Conservation (phyloP, 2,888 invertebrate species). For the Erebia epiphron region DNA sequence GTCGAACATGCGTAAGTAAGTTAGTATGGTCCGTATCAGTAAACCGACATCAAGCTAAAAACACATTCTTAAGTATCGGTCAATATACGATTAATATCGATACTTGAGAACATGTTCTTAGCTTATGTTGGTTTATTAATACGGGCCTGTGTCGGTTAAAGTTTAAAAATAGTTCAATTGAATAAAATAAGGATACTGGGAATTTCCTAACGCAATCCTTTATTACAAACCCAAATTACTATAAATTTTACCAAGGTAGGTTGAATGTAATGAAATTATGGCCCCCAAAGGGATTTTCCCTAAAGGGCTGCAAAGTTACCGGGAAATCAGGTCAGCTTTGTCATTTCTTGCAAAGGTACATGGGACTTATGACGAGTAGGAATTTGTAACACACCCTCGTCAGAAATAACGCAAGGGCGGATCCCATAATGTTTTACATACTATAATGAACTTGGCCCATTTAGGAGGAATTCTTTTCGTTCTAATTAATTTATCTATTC, state of each 20-base stretch:
- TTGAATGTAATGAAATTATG: constrained; percentile 46
- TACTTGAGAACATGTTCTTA: no score
- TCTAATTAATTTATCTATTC: constrained; percentile 12
- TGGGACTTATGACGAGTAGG: constrained; percentile 45
- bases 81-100: no score
- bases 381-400: constrained; percentile 42
- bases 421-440: constrained; percentile 33
- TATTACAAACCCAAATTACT: constrained; percentile 47
- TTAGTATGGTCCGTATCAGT: no score
- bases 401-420: constrained; percentile 34
- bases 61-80: no score
- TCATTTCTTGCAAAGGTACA: constrained; percentile 46
- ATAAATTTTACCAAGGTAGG: constrained; percentile 40
- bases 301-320: constrained; percentile 44
- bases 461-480: constrained; percentile 15
- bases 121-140: no score
- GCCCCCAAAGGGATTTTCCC: constrained; percentile 40
- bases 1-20: no score
- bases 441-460: constrained; percentile 31
- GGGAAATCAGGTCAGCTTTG: constrained; percentile 48
- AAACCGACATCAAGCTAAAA: no score
- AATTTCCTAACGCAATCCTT: constrained; percentile 1
- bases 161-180: not conserved
- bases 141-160: no score
- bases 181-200: not conserved